phyloP scores from a whole-genome alignment of 2,113 vertebrate species.

The Pao palembangensis region DNA sequence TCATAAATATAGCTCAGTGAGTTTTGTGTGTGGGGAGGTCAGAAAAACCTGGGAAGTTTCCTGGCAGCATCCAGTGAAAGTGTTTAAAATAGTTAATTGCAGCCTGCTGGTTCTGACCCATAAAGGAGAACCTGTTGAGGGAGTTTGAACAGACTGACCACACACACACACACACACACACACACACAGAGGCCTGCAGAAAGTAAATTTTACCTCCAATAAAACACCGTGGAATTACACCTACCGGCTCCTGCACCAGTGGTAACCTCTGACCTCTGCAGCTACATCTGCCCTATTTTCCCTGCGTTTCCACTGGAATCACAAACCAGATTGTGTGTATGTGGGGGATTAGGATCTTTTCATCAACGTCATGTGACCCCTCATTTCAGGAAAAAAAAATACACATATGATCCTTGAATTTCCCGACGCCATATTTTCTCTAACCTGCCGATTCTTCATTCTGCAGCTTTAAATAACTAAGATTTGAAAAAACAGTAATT shows the following conservation, averaged over 20 bases:
- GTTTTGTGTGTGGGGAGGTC: no score
- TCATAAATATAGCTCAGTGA: neutral
- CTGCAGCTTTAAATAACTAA: no score
- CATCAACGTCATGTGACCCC: slow-evolving; percentile 49
- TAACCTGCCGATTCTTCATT: no score
- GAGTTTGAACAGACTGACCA: slow-evolving; percentile 4
- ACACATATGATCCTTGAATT: slow-evolving; percentile 25
- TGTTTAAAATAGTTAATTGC: slow-evolving; percentile 18
- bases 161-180: neutral
- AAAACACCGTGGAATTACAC: slow-evolving; percentile 23
- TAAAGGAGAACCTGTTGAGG: neutral
- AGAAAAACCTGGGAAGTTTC: slow-evolving; percentile 1
- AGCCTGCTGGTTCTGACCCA: neutral
- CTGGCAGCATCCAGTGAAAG: neutral
- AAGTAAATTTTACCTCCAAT: slow-evolving; percentile 13
- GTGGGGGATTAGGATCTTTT: slow-evolving; percentile 64
- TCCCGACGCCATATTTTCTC: slow-evolving; percentile 1
- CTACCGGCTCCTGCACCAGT: slow-evolving; percentile 24
- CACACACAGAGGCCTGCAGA: neutral
- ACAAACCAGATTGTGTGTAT: slow-evolving; percentile 67
- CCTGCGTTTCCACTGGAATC: slow-evolving; percentile 40
- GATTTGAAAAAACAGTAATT: no score
- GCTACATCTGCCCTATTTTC: slow-evolving; percentile 64
- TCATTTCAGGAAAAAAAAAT: slow-evolving; percentile 39
- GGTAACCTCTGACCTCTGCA: slow-evolving; percentile 47